Evolutionary conservation across 2,797 vertebrate species (phyloP).

Genomic region (Notoglanidium macrostoma): DNA sequence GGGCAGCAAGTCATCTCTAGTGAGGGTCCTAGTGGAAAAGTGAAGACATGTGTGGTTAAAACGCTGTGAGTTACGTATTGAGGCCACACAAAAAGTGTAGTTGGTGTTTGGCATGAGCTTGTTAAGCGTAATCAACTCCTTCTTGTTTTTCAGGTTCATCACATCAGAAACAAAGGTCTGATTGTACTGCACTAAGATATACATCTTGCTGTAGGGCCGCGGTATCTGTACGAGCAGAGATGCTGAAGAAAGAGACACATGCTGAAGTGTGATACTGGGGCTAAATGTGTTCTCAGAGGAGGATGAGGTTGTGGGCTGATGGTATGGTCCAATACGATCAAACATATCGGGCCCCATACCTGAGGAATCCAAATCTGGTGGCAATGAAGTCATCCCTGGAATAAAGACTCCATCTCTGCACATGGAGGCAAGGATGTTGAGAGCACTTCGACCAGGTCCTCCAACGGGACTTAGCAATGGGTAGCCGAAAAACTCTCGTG

Average conservation of each 20-base stretch:
- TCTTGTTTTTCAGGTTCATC: conserved; percentile 91
- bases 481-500: conserved; percentile 89
- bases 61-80: conserved; percentile 93
- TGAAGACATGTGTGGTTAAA: conserved; percentile 94
- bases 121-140: conserved; percentile 92
- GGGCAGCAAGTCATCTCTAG: conserved; percentile 79
- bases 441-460: conserved; percentile 86
- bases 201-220: conserved; percentile 96
- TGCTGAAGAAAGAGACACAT: conserved; percentile 88
- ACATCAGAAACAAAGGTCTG: conserved; percentile 92
- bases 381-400: conserved; percentile 84
- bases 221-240: conserved; percentile 93
- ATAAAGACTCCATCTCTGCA: conserved; percentile 91
- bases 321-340: conserved; percentile 72
- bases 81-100: conserved; percentile 96
- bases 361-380: conserved; percentile 87
- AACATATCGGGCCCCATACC: conserved; percentile 83
- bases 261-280: conserved; percentile 90
- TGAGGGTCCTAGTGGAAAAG: conserved; percentile 86
- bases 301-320: conserved; percentile 85
- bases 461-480: conserved; percentile 87
- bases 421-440: conserved; percentile 88
- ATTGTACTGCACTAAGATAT: conserved; percentile 96
- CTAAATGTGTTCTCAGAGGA: conserved; percentile 83
- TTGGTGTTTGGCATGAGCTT: conserved; percentile 91